Evolutionary conservation across 2,113 vertebrate genomes (phyloP).

Genomic region (Muntiacus reevesi): DNA sequence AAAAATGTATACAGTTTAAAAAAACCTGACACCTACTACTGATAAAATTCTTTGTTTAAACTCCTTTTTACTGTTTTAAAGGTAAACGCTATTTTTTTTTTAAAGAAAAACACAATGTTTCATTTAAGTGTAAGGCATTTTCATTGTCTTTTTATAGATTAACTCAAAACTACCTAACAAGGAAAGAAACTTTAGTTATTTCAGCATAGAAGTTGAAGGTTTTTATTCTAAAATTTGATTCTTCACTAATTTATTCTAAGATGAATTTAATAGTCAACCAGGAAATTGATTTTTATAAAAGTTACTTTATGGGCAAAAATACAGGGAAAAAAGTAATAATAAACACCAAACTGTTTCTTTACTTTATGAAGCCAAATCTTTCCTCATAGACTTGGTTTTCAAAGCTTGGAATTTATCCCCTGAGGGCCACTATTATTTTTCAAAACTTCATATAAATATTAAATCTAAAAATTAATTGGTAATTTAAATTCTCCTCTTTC

Average conservation of each 20-base stretch:
- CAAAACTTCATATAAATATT: conserved; percentile 66
- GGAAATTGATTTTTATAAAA: conserved; percentile 63
- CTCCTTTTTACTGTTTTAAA: conserved; percentile 46
- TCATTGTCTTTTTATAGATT: conserved; percentile 26
- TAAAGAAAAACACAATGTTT: conserved; percentile 2
- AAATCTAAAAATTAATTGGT: conserved; percentile 56
- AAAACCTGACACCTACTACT: not conserved
- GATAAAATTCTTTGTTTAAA: conserved; percentile 42
- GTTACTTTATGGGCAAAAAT: conserved; percentile 62
- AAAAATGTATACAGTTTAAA: not conserved
- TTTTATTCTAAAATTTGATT: conserved; percentile 64
- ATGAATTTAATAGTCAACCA: conserved; percentile 62
- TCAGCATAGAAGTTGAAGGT: conserved; percentile 11
- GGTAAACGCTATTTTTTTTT: not conserved
- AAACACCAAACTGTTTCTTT: conserved; percentile 58
- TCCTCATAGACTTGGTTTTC: conserved; percentile 53
- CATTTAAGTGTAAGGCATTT: conserved; percentile 44
- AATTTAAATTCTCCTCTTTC: conserved; percentile 60
- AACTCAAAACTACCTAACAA: conserved; percentile 7
- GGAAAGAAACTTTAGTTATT: conserved; percentile 41
- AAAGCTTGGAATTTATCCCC: conserved; percentile 61
- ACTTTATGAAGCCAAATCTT: conserved; percentile 52
- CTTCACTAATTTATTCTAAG: conserved; percentile 59
- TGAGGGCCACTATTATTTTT: conserved; percentile 54
- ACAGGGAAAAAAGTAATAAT: conserved; percentile 44